Conservation (phyloP, 2,797 vertebrate species). For the Ctenopoma kingsleyae region DNA sequence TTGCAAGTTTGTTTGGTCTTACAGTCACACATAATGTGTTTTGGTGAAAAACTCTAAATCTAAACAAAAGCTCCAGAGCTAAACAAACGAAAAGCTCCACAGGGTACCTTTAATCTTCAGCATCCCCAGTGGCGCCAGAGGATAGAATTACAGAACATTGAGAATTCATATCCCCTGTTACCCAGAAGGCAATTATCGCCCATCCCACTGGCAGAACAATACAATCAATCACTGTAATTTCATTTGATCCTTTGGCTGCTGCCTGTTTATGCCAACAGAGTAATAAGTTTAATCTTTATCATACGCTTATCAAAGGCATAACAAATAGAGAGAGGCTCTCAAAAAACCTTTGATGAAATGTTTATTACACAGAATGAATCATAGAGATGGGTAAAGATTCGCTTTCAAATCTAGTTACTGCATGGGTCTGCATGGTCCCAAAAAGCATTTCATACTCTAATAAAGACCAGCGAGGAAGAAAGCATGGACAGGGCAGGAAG, state of each 20-base stretch:
- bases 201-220: conserved; percentile 85
- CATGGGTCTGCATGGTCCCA: conserved; percentile 65
- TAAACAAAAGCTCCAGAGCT: conserved; percentile 70
- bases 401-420: conserved; percentile 85
- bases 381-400: conserved; percentile 80
- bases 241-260: conserved; percentile 86
- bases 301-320: conserved; percentile 82
- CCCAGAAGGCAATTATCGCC: conserved; percentile 85
- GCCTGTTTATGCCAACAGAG: conserved; percentile 85
- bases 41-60: conserved; percentile 54
- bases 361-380: conserved; percentile 86
- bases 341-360: conserved; percentile 86
- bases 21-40: conserved; percentile 35
- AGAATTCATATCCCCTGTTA: conserved; percentile 84
- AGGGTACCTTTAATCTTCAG: conserved; percentile 80
- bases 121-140: conserved; percentile 77
- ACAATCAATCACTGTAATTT: conserved; percentile 88
- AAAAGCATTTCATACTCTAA: conserved; percentile 81
- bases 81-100: conserved; percentile 69
- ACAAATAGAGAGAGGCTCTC: conserved; percentile 81
- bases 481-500: conserved; percentile 67
- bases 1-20: conserved; percentile 33
- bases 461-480: conserved; percentile 71
- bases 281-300: conserved; percentile 89
- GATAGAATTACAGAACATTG: conserved; percentile 84